Conservation (phyloP, 2,888 invertebrate species). For the Ellobium chinense region DNA sequence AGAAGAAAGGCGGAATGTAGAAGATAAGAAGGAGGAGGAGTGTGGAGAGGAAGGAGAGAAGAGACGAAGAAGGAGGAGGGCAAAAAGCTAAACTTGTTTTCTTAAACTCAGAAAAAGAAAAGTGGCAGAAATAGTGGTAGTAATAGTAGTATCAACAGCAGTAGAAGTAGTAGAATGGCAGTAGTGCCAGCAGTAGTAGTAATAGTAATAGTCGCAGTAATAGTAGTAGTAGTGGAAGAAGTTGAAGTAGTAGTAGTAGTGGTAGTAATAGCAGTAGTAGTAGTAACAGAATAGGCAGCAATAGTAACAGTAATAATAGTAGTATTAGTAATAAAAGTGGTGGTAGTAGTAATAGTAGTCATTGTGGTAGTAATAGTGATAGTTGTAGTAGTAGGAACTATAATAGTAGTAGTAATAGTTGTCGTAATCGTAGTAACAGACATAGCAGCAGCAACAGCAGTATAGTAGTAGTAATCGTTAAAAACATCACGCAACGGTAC, state of each 20-base stretch:
- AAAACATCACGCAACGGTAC: too few species aligned
- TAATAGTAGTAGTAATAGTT: neutral
- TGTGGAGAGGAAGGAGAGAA: too few species aligned
- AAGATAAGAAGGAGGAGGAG: too few species aligned
- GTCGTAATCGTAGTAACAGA: neutral
- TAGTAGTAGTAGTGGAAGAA: conserved; percentile 22
- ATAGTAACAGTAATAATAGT: conserved; percentile 32
- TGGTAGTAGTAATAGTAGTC: conserved; percentile 33
- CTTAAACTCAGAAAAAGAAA: neutral
- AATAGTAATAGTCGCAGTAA: too few species aligned
- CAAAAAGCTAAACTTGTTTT: too few species aligned
- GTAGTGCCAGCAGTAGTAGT: too few species aligned
- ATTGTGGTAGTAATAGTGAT: conserved; percentile 16
- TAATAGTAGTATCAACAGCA: neutral
- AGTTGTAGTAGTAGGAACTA: conserved; percentile 2
- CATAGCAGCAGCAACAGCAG: neutral
- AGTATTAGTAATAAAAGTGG: conserved; percentile 23
- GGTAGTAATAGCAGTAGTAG: conserved; percentile 36
- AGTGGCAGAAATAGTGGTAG: neutral
- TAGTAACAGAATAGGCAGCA: conserved; percentile 26
- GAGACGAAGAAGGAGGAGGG: too few species aligned
- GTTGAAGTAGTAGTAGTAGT: conserved; percentile 33
- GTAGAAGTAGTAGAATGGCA: conserved; percentile 7
- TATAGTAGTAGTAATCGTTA: too few species aligned
- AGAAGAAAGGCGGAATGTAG: too few species aligned